Base-by-base conservation (phyloP, 2,888 invertebrate species). In the Pyrochroa serraticornis region DNA sequence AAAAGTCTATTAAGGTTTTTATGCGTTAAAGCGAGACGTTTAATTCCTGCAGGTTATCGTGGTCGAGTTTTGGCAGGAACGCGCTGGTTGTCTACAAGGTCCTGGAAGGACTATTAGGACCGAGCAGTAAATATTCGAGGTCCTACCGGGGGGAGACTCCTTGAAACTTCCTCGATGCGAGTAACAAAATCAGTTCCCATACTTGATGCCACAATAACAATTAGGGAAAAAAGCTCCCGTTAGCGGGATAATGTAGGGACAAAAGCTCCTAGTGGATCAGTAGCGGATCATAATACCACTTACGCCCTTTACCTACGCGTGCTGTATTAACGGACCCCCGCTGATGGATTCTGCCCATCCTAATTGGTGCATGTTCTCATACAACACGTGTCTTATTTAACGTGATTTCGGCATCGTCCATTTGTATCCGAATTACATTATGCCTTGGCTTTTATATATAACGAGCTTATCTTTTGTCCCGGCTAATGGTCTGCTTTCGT, bases 261-360 rank as follows among this genome's bases (percentile, higher is more conserved):
- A 68, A 71, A 68, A 59, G 70, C 22, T 22, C 5, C 67, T 69
- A 66, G 59, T 61, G 68, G 72, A 74, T 74, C 73, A 67, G 72
- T 74, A 70, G 67, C 70, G 64, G 71, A 76, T 75, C 73, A 75
- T 71, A 74, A 75, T 74, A 71, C 73, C 74, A 72, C 74, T 76
- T 71, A 71, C 58, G 69, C 70, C 71, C 69, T 70, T 58, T 72
- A 70, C 70, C 67, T 71, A 69, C 68, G 66, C 69, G 67, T 71
- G 68, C 67, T 68, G 22, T 22, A 5, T 22, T 22, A 22, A 5
- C 22, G 22, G 61, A 54, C 42, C 35, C 54, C 54, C 59, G 55
- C 59, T 51, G 54, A 54, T 39, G 54, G 13, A 47, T 36, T 54
- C 51, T 56, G 56, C 58, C 63, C 62, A 63, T 69, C 69, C 74